Percentiles rank a stretch among this genome's conserved stretches.
Evolutionary conservation across 2,888 invertebrate species (phyloP).

Genomic region (Zhuqinia jingwanae): DNA sequence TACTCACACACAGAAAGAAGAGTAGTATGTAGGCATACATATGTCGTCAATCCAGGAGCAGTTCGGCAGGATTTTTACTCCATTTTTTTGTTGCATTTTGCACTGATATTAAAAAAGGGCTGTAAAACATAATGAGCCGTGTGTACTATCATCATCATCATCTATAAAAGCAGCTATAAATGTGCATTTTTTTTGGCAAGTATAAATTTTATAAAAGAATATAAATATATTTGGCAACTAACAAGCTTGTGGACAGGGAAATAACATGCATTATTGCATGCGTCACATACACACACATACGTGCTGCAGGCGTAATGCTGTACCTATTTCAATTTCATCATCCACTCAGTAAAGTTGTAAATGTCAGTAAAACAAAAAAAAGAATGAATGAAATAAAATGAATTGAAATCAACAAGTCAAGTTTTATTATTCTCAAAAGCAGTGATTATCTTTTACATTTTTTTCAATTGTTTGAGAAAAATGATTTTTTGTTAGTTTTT

Average conservation of each 20-base stretch:
- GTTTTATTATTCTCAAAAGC: constrained; percentile 1
- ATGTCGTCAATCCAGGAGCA: no score
- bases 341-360: no score
- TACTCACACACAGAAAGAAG: no score
- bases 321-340: no score
- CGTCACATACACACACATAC: no score
- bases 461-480: not conserved
- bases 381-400: not conserved
- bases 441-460: not conserved
- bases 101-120: not conserved
- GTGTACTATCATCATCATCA: not conserved
- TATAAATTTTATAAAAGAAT: constrained; percentile 30
- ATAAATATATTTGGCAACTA: not conserved
- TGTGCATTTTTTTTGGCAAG: constrained; percentile 27
- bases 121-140: constrained; percentile 12
- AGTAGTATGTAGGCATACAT: not conserved
- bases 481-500: constrained; percentile 9
- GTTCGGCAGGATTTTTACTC: not conserved
- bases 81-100: not conserved
- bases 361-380: not conserved
- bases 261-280: no score
- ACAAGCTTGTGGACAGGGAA: no score
- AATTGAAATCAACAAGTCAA: constrained; percentile 7
- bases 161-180: constrained; percentile 15
- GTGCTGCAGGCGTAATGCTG: constrained; percentile 27